Evolutionary conservation across 1,140 invertebrate species (phyloP), one percentile per base, ranked within the genome.

Genomic region (Drosophila azteca): DNA sequence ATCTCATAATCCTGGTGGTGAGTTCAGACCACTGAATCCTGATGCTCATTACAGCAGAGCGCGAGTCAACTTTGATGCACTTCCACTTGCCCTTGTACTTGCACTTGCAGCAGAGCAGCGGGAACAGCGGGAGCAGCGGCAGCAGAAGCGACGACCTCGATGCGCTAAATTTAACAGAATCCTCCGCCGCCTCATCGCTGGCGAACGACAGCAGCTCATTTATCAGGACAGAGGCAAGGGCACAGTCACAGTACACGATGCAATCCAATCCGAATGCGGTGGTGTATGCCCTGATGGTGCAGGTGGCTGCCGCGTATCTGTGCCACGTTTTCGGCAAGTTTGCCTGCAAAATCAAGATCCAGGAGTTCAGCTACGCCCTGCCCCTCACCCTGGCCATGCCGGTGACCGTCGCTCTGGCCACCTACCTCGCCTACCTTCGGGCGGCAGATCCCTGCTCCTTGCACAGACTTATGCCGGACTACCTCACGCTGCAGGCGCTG

Each of bases 281-380:
- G 11, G 31, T 95, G 41, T 93, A 94, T 57, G 91, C 95, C 1
- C 90, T 95, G 17, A 61, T 94, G 3, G 92, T 95, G 54, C 95
- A 97, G 81, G 93, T 95, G 22, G 52, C 93, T 6, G 92, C 94
- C 0, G 93, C 95, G 15, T 94, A 95, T 66, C 71, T 95, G 9
- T 94, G 94, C 78, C 97, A 96, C 81, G 93, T 95, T 65, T 94
- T 95, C 78, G 95, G 94, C 22, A 97, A 96, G 93, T 97, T 96
- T 79, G 94, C 96, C 8, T 97, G 95, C 90, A 96, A 96, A 93
- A 96, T 97, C 64, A 94, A 96, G 88, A 97, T 97, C 89, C 96
- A 97, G 88, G 94, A 94, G 48, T 95, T 97, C 80, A 95, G 96
- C 72, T 97, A 95, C 82, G 95, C 96, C 0, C 93, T 97, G 60